Percentiles rank a stretch among this genome's conserved stretches.
Evolutionary conservation across 23 tunicate species (phyloP).

Genomic region (Pegea sp.): DNA sequence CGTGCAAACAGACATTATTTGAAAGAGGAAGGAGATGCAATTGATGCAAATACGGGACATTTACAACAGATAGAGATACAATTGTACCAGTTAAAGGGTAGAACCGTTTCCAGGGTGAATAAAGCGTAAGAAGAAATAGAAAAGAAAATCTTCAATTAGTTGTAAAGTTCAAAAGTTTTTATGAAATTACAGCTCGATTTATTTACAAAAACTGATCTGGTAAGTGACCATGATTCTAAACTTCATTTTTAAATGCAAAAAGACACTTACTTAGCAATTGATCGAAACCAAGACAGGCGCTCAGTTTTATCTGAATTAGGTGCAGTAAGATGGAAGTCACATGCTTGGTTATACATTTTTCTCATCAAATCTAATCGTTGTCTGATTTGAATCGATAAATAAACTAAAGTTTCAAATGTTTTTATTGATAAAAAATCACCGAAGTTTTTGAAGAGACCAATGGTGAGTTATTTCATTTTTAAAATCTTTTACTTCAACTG

Average conservation of each 20-base stretch:
- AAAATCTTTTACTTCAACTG: slow-evolving; percentile 65
- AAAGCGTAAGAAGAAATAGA: too few relatives aligned
- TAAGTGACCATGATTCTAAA: not conserved
- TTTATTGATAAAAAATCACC: slow-evolving; percentile 6
- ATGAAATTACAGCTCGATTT: too few relatives aligned
- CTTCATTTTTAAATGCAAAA: not conserved
- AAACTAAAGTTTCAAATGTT: not conserved
- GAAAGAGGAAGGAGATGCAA: too few relatives aligned
- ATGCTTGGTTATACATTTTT: slow-evolving; percentile 87
- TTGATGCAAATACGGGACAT: too few relatives aligned
- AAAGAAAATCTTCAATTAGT: too few relatives aligned
- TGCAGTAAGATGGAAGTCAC: slow-evolving; percentile 7
- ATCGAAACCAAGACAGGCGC: slow-evolving; percentile 46
- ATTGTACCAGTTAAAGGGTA: too few relatives aligned
- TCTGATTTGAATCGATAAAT: slow-evolving; percentile 3
- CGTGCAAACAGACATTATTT: too few relatives aligned
- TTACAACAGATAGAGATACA: too few relatives aligned
- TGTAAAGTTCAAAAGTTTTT: too few relatives aligned
- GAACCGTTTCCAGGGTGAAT: too few relatives aligned
- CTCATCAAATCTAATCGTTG: slow-evolving; percentile 79
- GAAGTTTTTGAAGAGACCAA: slow-evolving; percentile 66
- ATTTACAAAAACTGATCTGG: too few relatives aligned
- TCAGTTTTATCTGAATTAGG: slow-evolving; percentile 23
- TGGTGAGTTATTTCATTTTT: slow-evolving; percentile 78
- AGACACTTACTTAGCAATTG: slow-evolving; percentile 21